These are phyloP conservation scores for Tenthredo mesomela DNA, from an alignment of 2,888 invertebrate genomes.

Conservation along the genomic window DNA sequence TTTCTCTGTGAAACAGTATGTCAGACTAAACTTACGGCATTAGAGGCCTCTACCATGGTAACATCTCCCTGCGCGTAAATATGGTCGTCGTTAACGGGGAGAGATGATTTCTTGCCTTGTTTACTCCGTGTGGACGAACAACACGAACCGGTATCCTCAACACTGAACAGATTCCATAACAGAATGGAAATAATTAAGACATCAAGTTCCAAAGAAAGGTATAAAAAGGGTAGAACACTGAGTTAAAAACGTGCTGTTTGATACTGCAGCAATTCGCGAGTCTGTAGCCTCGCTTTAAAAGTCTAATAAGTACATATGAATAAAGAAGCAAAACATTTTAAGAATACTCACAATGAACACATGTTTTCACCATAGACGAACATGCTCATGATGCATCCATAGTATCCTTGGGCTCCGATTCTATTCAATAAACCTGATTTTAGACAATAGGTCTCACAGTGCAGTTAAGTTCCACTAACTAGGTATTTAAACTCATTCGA, in stretches of 20 bases:
- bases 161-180: neutral
- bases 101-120: neutral
- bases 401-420: neutral
- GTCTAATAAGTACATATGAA: neutral
- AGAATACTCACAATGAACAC: neutral
- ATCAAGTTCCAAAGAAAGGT: neutral
- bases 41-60: neutral
- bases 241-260: neutral
- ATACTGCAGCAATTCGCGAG: conserved; percentile 7
- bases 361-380: neutral
- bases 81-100: neutral
- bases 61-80: neutral
- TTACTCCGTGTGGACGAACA: neutral
- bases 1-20: neutral
- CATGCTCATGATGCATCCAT: neutral
- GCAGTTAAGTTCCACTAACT: neutral
- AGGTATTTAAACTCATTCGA: neutral
- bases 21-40: neutral
- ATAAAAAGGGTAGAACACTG: neutral
- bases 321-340: neutral
- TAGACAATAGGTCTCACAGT: neutral
- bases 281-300: neutral
- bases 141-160: neutral
- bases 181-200: neutral
- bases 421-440: neutral